Evolutionary conservation across 2,888 invertebrate species (phyloP).

Genomic region (Bombylius discolor): DNA sequence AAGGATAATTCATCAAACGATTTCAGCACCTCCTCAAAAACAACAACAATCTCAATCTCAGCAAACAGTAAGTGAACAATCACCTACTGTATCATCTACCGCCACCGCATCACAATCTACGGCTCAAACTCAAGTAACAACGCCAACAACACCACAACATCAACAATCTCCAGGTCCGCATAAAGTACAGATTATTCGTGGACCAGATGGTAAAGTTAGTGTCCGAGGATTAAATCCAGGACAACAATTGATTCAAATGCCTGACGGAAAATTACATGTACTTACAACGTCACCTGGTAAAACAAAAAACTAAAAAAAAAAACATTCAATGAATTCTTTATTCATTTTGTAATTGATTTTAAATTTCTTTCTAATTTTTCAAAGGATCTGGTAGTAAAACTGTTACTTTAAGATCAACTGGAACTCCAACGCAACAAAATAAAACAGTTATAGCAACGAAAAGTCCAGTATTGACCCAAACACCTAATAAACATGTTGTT

Average conservation of each 20-base stretch:
- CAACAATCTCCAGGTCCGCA: constrained; percentile 49
- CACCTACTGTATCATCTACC: constrained; percentile 34
- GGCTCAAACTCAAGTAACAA: background rate
- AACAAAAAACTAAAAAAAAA: background rate
- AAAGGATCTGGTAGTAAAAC: constrained; percentile 13
- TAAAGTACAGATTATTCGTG: constrained; percentile 80
- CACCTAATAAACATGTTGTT: constrained; percentile 12
- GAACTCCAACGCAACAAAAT: constrained; percentile 2
- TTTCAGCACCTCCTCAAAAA: constrained; percentile 43
- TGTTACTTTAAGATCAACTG: constrained; percentile 11
- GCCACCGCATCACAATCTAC: constrained; percentile 24
- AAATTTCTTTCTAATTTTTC: background rate
- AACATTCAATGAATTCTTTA: background rate
- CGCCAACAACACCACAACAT: constrained; percentile 47
- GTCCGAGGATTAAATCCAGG: constrained; percentile 84
- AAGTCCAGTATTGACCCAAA: constrained; percentile 2
- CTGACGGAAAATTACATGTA: constrained; percentile 85
- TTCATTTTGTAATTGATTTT: background rate
- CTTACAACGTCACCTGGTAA: constrained; percentile 38
- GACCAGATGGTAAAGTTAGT: constrained; percentile 81
- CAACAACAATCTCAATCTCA: constrained; percentile 51
- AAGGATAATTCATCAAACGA: constrained; percentile 49
- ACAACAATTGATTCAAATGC: constrained; percentile 84
- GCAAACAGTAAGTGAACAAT: constrained; percentile 52
- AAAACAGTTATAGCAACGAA: constrained; percentile 8